Percentiles rank a stretch among this genome's conserved stretches.
phyloP scores from a whole-genome alignment of 2,888 invertebrate genomes.

The Teinopalpus imperialis region DNA sequence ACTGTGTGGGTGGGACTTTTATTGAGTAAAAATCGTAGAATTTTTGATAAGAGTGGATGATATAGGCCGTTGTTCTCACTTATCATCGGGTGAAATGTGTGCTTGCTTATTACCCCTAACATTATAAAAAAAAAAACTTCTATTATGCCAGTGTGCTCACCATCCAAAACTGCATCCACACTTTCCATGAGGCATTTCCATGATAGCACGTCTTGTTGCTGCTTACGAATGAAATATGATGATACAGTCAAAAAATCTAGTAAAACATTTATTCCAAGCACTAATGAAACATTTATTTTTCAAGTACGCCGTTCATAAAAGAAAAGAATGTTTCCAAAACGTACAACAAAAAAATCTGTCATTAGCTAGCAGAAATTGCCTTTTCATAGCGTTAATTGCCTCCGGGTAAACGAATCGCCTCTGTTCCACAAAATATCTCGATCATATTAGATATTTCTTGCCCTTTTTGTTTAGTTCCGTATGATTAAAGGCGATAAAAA shows the following conservation, averaged over 20 bases:
- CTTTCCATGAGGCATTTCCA: no score
- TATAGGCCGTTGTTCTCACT: no score
- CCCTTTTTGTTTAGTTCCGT: conserved; percentile 13
- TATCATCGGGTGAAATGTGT: no score
- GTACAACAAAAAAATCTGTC: conserved; percentile 20
- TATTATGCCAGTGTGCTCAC: no score
- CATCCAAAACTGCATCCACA: no score
- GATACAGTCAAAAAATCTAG: not conserved
- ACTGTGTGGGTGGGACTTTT: no score
- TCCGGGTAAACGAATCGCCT: conserved; percentile 20
- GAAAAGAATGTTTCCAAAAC: conserved; percentile 15
- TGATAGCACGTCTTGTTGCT: no score
- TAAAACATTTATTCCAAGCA: not conserved
- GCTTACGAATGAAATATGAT: no score
- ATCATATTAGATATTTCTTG: conserved; percentile 22
- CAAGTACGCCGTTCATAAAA: conserved; percentile 10
- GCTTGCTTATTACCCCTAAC: no score
- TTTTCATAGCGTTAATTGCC: conserved; percentile 27
- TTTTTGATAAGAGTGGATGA: no score
- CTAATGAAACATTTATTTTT: conserved; percentile 2
- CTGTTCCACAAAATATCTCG: conserved; percentile 19
- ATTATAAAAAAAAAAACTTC: no score
- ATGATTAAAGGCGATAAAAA: conserved; percentile 9
- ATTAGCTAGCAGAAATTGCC: conserved; percentile 21
- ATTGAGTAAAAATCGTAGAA: no score